Percentiles rank a stretch among this genome's conserved stretches.
phyloP scores from a whole-genome alignment of 2,888 invertebrate species.

The Tortricodes alternella region DNA sequence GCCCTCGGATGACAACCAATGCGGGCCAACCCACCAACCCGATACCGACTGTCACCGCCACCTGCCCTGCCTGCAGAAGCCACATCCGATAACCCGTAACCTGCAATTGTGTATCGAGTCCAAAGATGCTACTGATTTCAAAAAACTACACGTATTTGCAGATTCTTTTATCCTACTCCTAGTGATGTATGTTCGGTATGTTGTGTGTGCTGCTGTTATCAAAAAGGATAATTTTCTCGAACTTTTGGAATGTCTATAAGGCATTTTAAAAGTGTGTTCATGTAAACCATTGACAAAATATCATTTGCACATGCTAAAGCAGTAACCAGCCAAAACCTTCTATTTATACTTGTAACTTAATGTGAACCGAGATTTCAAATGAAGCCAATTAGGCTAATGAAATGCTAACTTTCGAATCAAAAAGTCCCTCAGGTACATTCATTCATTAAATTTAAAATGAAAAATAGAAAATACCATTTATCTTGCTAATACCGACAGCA shows the following conservation, averaged over 20 bases:
- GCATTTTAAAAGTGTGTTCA: no score
- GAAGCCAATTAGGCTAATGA: background rate
- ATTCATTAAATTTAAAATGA: conserved; percentile 2
- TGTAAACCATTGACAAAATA: no score
- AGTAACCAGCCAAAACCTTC: background rate
- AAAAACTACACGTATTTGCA: no score
- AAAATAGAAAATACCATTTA: conserved; percentile 14
- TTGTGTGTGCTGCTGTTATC: background rate
- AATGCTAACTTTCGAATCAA: conserved; percentile 5
- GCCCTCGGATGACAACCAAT: conserved; percentile 42
- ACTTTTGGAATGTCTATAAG: no score
- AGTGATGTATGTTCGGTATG: no score
- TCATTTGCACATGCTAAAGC: no score
- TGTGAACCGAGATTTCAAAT: no score
- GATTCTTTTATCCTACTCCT: no score
- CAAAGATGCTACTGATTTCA: background rate
- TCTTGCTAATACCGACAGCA: conserved; percentile 17
- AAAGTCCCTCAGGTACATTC: conserved; percentile 17
- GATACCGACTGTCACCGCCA: conserved; percentile 18
- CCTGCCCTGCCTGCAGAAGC: conserved; percentile 15
- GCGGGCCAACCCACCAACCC: conserved; percentile 34
- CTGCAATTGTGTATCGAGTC: conserved; percentile 2
- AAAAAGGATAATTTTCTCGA: background rate
- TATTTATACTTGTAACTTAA: no score
- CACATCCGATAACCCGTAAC: conserved; percentile 25